Percentiles rank a stretch among this genome's conserved stretches.
Conservation (phyloP, 2,888 invertebrate species). For the Melinopterus prodromus region DNA sequence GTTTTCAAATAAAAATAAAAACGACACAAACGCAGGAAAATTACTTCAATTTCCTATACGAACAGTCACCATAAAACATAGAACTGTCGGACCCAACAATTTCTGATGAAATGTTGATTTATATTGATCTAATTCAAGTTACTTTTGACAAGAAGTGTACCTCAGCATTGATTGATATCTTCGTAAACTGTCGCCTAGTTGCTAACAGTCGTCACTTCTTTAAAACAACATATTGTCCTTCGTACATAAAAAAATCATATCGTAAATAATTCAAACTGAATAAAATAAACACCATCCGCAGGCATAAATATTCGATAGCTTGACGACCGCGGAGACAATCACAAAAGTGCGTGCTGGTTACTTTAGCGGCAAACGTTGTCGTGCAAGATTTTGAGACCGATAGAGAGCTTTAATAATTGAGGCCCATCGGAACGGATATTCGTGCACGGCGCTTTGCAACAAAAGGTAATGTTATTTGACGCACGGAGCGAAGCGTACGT, state of each 20-base stretch:
- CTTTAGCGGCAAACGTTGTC: constrained; percentile 42
- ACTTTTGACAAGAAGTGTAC: too few relatives aligned
- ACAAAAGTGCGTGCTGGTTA: constrained; percentile 42
- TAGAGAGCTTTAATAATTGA: constrained; percentile 40
- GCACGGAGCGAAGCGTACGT: background rate
- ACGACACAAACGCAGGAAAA: too few relatives aligned
- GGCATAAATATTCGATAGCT: background rate
- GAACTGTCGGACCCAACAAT: too few relatives aligned
- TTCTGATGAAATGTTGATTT: too few relatives aligned
- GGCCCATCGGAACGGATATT: constrained; percentile 38
- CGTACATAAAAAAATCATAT: background rate
- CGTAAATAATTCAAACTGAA: background rate
- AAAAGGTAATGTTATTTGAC: background rate
- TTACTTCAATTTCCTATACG: too few relatives aligned
- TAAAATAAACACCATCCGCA: background rate
- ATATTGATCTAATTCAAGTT: too few relatives aligned
- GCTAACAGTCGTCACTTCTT: too few relatives aligned
- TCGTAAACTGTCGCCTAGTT: too few relatives aligned
- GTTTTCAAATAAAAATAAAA: too few relatives aligned
- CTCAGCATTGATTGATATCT: too few relatives aligned
- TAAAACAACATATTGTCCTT: too few relatives aligned
- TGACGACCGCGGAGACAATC: background rate
- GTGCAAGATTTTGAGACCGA: constrained; percentile 46
- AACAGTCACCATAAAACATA: too few relatives aligned
- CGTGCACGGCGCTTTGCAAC: background rate